phyloP scores from a whole-genome alignment of 2,888 invertebrate genomes.

The Aelia acuminata region DNA sequence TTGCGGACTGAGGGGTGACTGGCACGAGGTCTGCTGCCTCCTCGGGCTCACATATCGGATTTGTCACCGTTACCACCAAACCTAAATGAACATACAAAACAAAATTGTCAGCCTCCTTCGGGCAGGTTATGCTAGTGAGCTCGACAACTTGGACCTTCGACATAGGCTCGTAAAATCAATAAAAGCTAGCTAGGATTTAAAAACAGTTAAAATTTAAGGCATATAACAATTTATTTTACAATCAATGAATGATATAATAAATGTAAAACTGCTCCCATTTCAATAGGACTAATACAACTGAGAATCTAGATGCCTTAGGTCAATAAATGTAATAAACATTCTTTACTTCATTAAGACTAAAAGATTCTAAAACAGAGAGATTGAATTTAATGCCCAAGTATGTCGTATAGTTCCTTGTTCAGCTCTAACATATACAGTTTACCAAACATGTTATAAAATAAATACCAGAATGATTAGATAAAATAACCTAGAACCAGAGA shows the following conservation, averaged over 20 bases:
- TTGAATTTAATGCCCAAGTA: conserved; percentile 34
- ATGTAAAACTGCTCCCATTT: background rate
- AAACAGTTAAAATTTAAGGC: background rate
- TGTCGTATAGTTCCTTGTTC: conserved; percentile 39
- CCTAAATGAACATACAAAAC: conserved; percentile 59
- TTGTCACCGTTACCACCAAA: conserved; percentile 64
- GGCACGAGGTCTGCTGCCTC: conserved; percentile 61
- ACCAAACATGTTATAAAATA: conserved; percentile 8
- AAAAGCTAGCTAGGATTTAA: background rate
- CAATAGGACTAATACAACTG: conserved; percentile 3
- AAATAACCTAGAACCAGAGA: background rate
- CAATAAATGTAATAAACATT: background rate
- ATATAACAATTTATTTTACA: background rate
- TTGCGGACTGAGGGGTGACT: conserved; percentile 61
- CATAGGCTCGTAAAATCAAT: conserved; percentile 28
- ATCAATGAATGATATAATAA: background rate
- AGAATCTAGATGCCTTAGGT: background rate
- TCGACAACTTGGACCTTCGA: conserved; percentile 36
- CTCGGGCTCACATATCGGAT: conserved; percentile 62
- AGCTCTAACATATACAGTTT: conserved; percentile 6
- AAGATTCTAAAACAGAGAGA: background rate
- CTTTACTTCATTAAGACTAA: background rate
- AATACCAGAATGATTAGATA: background rate
- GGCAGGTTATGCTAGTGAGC: conserved; percentile 10
- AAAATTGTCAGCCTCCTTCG: background rate